Conservation (phyloP, 1,140 invertebrate genomes). For the Tetranychus urticae region DNA sequence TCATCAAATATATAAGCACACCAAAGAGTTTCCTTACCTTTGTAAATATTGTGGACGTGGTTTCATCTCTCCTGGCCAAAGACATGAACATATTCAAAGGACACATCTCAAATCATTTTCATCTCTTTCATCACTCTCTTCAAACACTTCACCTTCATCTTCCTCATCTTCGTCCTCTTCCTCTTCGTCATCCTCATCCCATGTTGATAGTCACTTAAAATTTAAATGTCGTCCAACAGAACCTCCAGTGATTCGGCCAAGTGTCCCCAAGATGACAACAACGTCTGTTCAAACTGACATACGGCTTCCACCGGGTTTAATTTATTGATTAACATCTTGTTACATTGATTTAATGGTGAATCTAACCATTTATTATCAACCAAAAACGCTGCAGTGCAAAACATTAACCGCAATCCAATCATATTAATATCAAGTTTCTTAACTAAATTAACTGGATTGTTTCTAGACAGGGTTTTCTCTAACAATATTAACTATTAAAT, state of each 20-base stretch:
- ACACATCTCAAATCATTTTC: neutral
- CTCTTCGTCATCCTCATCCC: no score
- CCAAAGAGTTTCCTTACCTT: slow-evolving; percentile 10
- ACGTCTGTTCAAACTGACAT: neutral
- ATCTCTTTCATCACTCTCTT: no score
- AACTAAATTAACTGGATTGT: no score
- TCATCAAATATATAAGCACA: slow-evolving; percentile 12
- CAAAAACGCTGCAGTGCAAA: no score
- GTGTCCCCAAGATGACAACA: neutral
- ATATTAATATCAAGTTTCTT: no score
- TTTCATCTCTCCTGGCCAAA: slow-evolving; percentile 10
- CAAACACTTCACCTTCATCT: no score
- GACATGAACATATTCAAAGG: neutral
- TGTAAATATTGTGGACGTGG: slow-evolving; percentile 10
- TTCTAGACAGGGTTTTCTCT: no score
- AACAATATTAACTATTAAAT: no score
- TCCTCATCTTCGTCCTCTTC: no score
- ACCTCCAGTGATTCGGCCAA: neutral
- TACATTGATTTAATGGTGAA: no score
- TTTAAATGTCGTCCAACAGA: neutral
- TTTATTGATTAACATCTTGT: neutral
- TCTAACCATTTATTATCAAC: no score
- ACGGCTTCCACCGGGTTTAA: neutral
- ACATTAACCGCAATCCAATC: no score
- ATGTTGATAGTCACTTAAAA: neutral